Percentiles rank a stretch among this genome's conserved stretches.
phyloP scores from a whole-genome alignment of 2,797 vertebrate genomes.

The Pyrocephalus nanus region DNA sequence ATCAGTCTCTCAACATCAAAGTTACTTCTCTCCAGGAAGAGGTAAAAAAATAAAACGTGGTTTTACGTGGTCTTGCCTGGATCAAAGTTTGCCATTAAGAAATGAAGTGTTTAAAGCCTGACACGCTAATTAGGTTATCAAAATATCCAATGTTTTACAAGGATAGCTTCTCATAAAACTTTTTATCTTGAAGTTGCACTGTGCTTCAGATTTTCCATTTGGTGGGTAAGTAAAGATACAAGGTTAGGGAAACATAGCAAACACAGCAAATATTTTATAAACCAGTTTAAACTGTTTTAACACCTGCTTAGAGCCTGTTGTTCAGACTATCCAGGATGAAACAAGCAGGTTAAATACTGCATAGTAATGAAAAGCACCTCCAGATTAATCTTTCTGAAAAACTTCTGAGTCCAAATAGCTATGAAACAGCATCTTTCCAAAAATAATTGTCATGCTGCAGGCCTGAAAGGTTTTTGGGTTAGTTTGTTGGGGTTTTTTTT shows the following conservation, averaged over 20 bases:
- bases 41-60: constrained; percentile 75
- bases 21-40: constrained; percentile 88
- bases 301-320: not conserved
- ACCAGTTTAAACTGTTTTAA: not conserved
- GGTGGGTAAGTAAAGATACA: not conserved
- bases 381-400: not conserved
- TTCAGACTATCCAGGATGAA: not conserved
- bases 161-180: not conserved
- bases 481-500: not conserved
- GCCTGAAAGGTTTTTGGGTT: not conserved
- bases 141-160: not conserved
- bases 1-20: constrained; percentile 82
- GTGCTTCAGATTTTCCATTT: not conserved
- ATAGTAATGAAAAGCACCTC: not conserved
- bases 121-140: not conserved
- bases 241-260: not conserved
- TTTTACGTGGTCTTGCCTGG: not conserved
- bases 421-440: not conserved
- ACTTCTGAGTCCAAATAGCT: rapidly evolving
- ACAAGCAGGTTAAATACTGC: not conserved
- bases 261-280: not conserved
- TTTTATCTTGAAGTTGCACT: not conserved
- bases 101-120: not conserved
- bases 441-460: not conserved
- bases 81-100: not conserved